Evolutionary conservation across 2,888 invertebrate species (phyloP), one percentile per base, ranked within the genome.

Genomic region (Standfussiana lucernea): DNA sequence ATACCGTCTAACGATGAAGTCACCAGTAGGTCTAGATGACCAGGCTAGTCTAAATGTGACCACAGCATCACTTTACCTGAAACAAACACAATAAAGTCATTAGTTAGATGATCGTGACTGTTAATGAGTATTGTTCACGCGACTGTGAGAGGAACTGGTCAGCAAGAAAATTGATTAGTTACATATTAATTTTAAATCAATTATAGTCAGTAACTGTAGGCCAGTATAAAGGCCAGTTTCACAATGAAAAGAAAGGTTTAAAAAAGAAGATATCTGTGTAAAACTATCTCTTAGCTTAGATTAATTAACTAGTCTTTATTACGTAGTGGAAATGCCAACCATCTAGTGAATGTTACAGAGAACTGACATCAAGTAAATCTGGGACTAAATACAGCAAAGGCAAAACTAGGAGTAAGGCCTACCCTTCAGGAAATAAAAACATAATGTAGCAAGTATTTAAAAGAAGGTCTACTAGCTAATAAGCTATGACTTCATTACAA

Each of bases 51-150:
- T 81, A 64, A 67, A 72, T 64, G 62, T 79, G 72, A 70, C 64
- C 8, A 71, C 82, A 81, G 81, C 81, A 77, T 80, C 77, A 79
- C 42, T 70, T 76, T 87, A 87, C 87, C 89, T 89, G 89, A 62
- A 87, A 87, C 89, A 88, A 87, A 67, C 45, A 59, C 66, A 81
- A 88, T 87, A 11, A 79, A 79, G 53, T 35, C 21, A 82, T 88
- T 80, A 88, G 69, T 50, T 66, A 28, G 32, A 62, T 40, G 61
- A 53, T 79, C 50, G 50, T 62, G 65, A 79, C 59, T 71, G 37
- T 21, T 32, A 79, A 64, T 70, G 40, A 72, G 28, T 74, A 50
- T 74, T 74, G 7, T n/a, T 35, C 79, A 67, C 68, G 73, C 77
- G 45, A 85, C 3, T 15, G 18, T 18, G 8, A 65, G 35, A 56